Evolutionary conservation across 2,797 vertebrate species (phyloP).

Genomic region (Phoebastria nigripes): DNA sequence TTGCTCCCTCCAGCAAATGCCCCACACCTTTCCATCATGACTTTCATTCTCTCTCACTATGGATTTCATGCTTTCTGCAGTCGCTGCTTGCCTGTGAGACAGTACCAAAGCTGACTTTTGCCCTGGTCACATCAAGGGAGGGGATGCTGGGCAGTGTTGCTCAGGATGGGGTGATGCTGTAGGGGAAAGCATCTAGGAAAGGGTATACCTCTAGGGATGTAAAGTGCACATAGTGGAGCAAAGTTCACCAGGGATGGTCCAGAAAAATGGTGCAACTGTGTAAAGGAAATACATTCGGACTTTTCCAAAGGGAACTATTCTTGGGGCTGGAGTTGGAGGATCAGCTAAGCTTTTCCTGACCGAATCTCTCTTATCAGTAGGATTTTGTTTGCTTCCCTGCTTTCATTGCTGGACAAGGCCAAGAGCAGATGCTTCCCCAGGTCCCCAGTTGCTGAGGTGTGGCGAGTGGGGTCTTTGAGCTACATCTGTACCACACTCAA

Average conservation of each 20-base stretch:
- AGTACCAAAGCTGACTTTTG: not conserved
- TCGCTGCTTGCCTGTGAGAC: not conserved
- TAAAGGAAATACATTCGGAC: not conserved
- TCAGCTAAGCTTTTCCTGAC: not conserved
- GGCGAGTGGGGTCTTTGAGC: not conserved
- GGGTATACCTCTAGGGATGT: not conserved
- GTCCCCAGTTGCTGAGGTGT: not conserved
- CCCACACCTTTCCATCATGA: not conserved
- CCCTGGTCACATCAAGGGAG: too few relatives aligned
- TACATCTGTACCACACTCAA: fast-evolving
- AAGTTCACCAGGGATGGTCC: not conserved
- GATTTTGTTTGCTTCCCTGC: not conserved
- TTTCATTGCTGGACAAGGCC: not conserved
- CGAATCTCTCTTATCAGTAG: not conserved
- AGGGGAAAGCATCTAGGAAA: not conserved
- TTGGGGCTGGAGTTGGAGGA: not conserved
- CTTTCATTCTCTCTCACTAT: not conserved
- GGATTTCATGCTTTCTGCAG: not conserved
- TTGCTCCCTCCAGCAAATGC: not conserved
- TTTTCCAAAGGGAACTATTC: not conserved
- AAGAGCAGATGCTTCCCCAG: not conserved
- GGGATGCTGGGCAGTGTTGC: not conserved
- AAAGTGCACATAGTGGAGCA: not conserved
- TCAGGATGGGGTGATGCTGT: not conserved
- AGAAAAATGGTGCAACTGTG: not conserved